These are phyloP conservation scores for Magallana gigas DNA, from an alignment of 1,140 invertebrate species.

Conservation along the genomic window DNA sequence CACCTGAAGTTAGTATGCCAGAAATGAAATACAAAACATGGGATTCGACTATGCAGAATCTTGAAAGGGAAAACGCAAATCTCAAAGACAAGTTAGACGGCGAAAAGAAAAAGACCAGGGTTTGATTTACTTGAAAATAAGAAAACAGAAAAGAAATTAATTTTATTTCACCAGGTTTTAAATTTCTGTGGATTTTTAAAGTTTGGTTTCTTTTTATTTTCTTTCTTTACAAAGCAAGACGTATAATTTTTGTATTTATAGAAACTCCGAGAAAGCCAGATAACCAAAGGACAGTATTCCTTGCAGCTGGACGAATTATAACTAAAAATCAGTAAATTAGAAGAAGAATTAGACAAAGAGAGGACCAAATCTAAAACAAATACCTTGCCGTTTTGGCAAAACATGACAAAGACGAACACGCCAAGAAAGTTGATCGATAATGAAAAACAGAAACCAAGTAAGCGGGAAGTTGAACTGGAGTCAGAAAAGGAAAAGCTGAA, in stretches of 20 bases:
- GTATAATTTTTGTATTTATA: background rate
- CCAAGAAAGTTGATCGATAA: background rate
- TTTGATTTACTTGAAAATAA: background rate
- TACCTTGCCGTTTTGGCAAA: background rate
- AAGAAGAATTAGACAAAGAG: slow-evolving; percentile 8
- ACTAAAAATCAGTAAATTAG: background rate
- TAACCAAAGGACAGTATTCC: background rate
- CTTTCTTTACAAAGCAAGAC: background rate
- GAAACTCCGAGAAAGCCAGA: background rate
- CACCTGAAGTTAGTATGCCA: background rate
- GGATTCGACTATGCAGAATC: background rate
- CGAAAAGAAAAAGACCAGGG: background rate
- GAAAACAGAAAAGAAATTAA: too few relatives aligned
- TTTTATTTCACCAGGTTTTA: too few relatives aligned
- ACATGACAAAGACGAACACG: background rate
- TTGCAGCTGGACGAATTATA: background rate
- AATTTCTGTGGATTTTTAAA: too few relatives aligned
- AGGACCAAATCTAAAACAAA: background rate
- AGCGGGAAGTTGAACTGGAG: slow-evolving; percentile 5
- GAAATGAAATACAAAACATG: background rate
- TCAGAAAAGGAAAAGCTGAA: background rate
- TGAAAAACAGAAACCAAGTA: background rate
- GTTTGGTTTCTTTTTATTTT: too few relatives aligned
- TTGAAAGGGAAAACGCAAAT: background rate
- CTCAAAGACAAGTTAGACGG: background rate